A percentile compares a stretch with the other conserved stretches of the same genome.
These are phyloP conservation scores for Limulus polyphemus DNA, from an alignment of 2,888 invertebrate species.

Conservation along the genomic window DNA sequence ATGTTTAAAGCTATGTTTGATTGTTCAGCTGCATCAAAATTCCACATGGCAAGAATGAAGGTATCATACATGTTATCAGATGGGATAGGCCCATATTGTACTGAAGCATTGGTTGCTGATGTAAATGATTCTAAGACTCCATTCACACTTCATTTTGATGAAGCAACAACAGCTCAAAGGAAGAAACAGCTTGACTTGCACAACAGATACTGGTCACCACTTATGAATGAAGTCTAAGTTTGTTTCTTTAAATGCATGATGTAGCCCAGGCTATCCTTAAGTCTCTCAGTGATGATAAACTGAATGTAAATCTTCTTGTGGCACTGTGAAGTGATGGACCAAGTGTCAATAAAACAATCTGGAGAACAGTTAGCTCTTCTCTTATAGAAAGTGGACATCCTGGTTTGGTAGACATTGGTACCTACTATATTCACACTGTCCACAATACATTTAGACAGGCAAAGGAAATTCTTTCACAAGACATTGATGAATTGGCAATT, in stretches of 20 bases:
- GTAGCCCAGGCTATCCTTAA: neutral
- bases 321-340: neutral
- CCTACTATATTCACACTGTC: neutral
- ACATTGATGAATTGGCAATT: neutral
- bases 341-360: neutral
- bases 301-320: neutral
- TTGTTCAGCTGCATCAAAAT: neutral
- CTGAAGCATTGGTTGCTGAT: too few relatives aligned
- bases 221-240: neutral
- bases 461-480: neutral
- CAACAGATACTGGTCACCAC: neutral
- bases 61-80: neutral
- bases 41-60: neutral
- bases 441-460: too few relatives aligned
- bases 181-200: slow-evolving; percentile 1
- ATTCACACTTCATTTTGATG: neutral
- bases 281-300: neutral
- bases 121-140: too few relatives aligned
- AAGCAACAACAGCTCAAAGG: neutral
- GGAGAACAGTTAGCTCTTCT: neutral
- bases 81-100: neutral
- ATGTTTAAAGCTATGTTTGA: slow-evolving; percentile 1
- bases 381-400: neutral
- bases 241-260: neutral
- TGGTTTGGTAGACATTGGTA: neutral